Base-by-base conservation (phyloP, 2,113 vertebrate species). In the Bufo gargarizans region DNA sequence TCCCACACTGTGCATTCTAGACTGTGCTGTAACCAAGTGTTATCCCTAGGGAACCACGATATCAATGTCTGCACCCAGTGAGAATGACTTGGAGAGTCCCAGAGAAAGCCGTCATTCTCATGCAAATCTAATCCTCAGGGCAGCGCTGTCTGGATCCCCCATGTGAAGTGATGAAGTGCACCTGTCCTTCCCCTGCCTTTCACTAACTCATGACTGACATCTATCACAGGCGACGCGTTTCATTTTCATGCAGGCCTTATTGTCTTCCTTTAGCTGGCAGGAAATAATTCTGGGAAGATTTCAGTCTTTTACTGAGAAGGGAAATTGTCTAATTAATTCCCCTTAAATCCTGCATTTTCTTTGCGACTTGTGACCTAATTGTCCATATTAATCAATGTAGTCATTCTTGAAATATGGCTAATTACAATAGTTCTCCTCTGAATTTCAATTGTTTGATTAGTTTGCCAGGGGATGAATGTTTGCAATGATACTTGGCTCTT, bases 101-200 rank as follows among this genome's bases (percentile, higher is more conserved):
- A 49, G 81, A 65, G 76, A 65, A 65, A 55, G 63, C 85, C 65
- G 45, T 69, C 22, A 79, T 86, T 86, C 59, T 53, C 4, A 86
- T 86, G 85, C 77, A 80, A 86, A 86, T 86, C 22, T 80, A 80
- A 80, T 86, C 85, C 65, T 77, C 20, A 7, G 22, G 72, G 72
- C 71, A 33, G 58, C 47, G 71, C 49, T 69, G 85, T 50, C 61
- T 86, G 85, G 63, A 45, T 65, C 61, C 53, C 82, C 71, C 85
- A 45, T 86, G 85, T 79, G 76, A 71, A 56, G 69, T 86, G 85
- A 69, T 86, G 63, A 67, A 86, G 74, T 33, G 19, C 8, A 19
- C 67, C 56, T 77, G 74, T 69, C 6, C 14, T 16, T 55, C 47
- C 14, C 33, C 47, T 45, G 86, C 63, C 65, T 53, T 78, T 84